A percentile compares a stretch with the other conserved stretches of the same genome.
phyloP scores from a whole-genome alignment of 2,113 vertebrate species.

The Zosterops lateralis region DNA sequence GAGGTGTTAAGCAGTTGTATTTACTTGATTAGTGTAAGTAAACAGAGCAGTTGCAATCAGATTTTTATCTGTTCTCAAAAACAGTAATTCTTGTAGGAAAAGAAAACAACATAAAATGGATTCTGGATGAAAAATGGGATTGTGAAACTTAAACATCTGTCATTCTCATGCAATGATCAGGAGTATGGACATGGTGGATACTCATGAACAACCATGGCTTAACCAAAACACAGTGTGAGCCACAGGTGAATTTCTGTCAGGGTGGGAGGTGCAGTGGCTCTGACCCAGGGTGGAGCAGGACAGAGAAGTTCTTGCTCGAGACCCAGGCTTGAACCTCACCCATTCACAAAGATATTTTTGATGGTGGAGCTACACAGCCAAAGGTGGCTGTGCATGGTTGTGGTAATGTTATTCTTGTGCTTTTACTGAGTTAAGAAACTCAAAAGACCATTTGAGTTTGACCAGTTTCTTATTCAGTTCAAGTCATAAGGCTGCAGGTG shows the following conservation, averaged over 20 bases:
- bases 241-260: neutral
- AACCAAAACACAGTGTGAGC: neutral
- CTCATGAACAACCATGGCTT: neutral
- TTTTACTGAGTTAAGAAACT: neutral
- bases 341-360: neutral
- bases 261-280: neutral
- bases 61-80: neutral
- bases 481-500: neutral
- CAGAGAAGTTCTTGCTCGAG: neutral
- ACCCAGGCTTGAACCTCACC: neutral
- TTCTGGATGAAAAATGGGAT: neutral
- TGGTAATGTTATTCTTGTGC: neutral
- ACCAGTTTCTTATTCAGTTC: neutral
- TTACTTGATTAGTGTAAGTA: neutral
- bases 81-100: neutral
- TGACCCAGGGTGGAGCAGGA: neutral
- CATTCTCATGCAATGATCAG: accelerated
- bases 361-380: neutral
- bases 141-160: neutral
- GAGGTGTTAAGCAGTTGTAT: neutral
- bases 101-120: neutral
- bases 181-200: neutral
- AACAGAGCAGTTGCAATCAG: neutral
- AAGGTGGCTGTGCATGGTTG: neutral
- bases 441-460: neutral